Evolutionary conservation across 1,140 invertebrate species (phyloP), one percentile per base, ranked within the genome.

Genomic region (Euura saliciscinereae): DNA sequence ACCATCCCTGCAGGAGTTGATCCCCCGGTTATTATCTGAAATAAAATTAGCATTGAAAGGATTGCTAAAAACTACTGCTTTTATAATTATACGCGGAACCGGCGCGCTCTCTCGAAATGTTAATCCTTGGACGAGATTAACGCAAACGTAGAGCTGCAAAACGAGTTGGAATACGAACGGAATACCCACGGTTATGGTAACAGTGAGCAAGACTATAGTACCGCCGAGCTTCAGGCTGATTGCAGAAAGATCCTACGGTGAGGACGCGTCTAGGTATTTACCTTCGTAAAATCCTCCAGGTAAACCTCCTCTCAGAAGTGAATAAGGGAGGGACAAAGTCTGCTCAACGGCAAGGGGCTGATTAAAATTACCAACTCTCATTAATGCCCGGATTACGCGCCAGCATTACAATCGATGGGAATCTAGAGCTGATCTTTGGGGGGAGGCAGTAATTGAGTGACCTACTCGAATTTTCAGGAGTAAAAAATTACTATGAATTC

Each of bases 51-150:
- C 51, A 59, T 59, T 3, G 51, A 59, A 59, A 59, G 8, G 51
- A 59, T 59, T 59, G 51, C 51, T 59, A 59, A 59, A 59, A 59
- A 59, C 51, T 59, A 59, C 51, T 59, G 51, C 51, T 59, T 59
- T 59, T 8, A 59, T 59, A 59, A 59, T 59, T 59, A 59, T n/a
- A n/a, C 51, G 51, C 8, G 13, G 13, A 59, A 59, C 51, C 6
- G 51, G 51, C 51, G 51, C 51, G 28, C 28, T 28, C 28, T 28
- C 28, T 28, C 28, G 51, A 59, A 59, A 59, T 59, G 51, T 59
- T 11, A 59, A 59, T 59, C 51, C 51, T 59, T 59, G 3, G 13
- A 8, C 51, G 51, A 59, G 51, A 59, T 59, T n/a, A 59, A n/a
- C 51, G 3, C 51, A 1, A n/a, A n/a, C 51, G 51, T n/a, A n/a